Percentiles rank a stretch among this genome's conserved stretches.
These are phyloP conservation scores for Encarsia formosa DNA, from an alignment of 2,888 invertebrate genomes.

Conservation along the genomic window DNA sequence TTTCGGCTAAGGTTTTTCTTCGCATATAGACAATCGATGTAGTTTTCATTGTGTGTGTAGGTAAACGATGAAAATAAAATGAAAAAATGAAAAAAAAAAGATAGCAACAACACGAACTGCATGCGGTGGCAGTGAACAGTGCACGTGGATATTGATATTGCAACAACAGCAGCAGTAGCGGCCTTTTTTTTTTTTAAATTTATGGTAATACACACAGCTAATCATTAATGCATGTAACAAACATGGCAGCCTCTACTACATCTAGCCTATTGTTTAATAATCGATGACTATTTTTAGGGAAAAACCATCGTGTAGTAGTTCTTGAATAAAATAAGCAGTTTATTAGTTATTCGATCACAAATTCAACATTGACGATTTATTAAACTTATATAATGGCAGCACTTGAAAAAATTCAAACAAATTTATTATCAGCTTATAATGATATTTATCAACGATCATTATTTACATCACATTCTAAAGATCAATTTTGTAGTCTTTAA, in stretches of 20 bases:
- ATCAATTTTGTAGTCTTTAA: too few species aligned
- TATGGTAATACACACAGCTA: slow-evolving; percentile 21
- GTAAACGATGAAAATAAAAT: too few species aligned
- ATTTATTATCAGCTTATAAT: slow-evolving; percentile 4
- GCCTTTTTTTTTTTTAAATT: slow-evolving; percentile 5
- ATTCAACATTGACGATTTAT: too few species aligned
- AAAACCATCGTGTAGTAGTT: too few species aligned
- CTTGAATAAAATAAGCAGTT: too few species aligned
- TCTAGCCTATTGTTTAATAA: too few species aligned
- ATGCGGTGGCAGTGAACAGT: slow-evolving; percentile 52
- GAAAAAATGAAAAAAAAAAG: too few species aligned
- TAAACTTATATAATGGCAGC: background rate
- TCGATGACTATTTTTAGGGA: too few species aligned
- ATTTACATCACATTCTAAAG: slow-evolving; percentile 8
- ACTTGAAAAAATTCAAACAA: slow-evolving; percentile 4
- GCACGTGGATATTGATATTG: slow-evolving; percentile 49
- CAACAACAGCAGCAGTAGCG: slow-evolving; percentile 42
- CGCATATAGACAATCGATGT: too few species aligned
- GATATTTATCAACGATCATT: slow-evolving; percentile 9
- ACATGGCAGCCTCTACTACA: slow-evolving; percentile 48
- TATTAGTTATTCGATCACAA: too few species aligned
- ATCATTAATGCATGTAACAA: slow-evolving; percentile 44
- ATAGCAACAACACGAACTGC: slow-evolving; percentile 49
- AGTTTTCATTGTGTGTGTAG: too few species aligned
- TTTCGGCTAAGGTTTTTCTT: too few species aligned